A percentile compares a stretch with the other conserved stretches of the same genome.
phyloP scores from a whole-genome alignment of 1,140 invertebrate genomes.

The Trachelipus rathkii region DNA sequence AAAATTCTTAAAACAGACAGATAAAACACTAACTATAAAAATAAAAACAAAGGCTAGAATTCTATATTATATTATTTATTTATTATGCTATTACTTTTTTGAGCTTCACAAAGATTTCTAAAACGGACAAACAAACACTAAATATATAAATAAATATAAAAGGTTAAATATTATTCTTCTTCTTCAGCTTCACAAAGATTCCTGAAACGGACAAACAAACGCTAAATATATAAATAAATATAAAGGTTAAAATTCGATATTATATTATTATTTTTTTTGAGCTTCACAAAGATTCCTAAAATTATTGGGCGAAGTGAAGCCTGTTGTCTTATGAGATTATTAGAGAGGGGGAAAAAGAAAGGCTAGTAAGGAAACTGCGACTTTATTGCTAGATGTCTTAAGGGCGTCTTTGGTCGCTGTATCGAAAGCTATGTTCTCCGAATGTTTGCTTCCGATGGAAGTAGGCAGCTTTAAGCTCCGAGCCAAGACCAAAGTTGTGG shows the following conservation, averaged over 20 bases:
- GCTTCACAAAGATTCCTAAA: neutral
- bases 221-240: too few species aligned
- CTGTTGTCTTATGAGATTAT: slow-evolving; percentile 8
- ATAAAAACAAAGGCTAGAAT: too few species aligned
- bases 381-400: neutral
- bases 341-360: neutral
- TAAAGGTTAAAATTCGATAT: neutral
- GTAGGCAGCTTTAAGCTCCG: neutral
- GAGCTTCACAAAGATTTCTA: neutral
- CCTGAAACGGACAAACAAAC: too few species aligned
- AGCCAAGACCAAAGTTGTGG: neutral
- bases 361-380: neutral
- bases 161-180: too few species aligned
- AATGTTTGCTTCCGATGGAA: neutral
- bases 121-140: neutral
- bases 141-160: too few species aligned
- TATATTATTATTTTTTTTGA: neutral
- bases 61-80: too few species aligned
- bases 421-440: neutral
- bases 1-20: too few species aligned
- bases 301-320: neutral
- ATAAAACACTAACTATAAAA: too few species aligned
- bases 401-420: neutral
- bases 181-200: too few species aligned
- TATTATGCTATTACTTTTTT: neutral